Base-by-base conservation (phyloP, 1,140 invertebrate genomes). In the Bombus fervidus region DNA sequence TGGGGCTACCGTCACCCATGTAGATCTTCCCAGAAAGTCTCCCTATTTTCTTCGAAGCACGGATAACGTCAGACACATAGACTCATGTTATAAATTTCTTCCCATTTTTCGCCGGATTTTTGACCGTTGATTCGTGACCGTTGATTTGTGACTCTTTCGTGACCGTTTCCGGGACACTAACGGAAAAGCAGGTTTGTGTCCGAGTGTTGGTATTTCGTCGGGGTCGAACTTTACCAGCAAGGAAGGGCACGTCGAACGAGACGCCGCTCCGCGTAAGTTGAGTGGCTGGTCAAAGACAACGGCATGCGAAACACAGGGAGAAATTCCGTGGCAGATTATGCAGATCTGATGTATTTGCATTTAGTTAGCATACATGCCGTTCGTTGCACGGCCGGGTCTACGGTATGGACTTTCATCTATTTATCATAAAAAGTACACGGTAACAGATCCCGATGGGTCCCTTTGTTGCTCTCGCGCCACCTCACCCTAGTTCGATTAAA, bases 261-360 rank as follows among this genome's bases (percentile, higher is more conserved):
- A 34, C 71, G 78, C 68, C 88, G 81, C 82, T 53, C 18, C 18
- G 47, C 18, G 81, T 88, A 90, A 90, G 53, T 31, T 79, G 66
- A 77, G 79, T 91, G 78, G 76, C 81, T 84, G 82, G 83, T 82
- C 73, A 71, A 89, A 80, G 73, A 72, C 88, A 86, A 87, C 85
- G 82, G 66, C 77, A 87, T 88, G 84, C 88, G 85, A 91, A 91
- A 91, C 57, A 91, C 57, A 82, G 87, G 90, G 90, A 92, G 91
- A 92, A 92, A 92, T 86, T 86, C 91, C 82, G 75, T 68, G 76
- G 83, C 78, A 85, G 90, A 92, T 92, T 92, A 92, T 92, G 89
- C 90, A 91, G 87, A 92, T 91, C 82, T 82, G 47, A 79, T 37
- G 69, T 75, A 92, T 92, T 92, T 92, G 86, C 91, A 91, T 92